Percentiles rank a stretch among this genome's conserved stretches.
These are phyloP conservation scores for Trisateles emortualis DNA, from an alignment of 2,888 invertebrate species.

Conservation along the genomic window DNA sequence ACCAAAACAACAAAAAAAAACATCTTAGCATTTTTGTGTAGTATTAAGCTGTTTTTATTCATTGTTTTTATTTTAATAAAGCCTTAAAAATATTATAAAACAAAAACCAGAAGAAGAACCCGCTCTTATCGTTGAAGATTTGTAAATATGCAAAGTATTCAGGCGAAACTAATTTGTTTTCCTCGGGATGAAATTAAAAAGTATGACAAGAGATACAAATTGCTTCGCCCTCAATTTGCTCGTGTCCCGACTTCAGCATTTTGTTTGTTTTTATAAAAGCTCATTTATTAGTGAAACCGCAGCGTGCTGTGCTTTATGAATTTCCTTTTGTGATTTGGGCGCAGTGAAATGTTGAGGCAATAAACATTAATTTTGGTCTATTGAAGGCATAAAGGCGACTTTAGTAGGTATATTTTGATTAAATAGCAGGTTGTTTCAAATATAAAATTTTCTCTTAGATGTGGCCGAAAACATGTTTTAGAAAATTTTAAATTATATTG, in stretches of 20 bases:
- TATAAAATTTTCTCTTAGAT: too few species aligned
- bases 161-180: conserved; percentile 75
- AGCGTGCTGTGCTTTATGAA: conserved; percentile 62
- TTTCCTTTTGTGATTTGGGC: conserved; percentile 50
- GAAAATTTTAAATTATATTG: too few species aligned
- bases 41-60: conserved; percentile 38
- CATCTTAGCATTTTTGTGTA: conserved; percentile 22
- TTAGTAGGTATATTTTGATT: too few species aligned
- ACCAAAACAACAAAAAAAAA: conserved; percentile 12
- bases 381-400: too few species aligned
- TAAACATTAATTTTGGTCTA: not conserved
- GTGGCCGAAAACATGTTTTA: too few species aligned
- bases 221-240: conserved; percentile 76
- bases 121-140: conserved; percentile 63
- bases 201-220: conserved; percentile 82
- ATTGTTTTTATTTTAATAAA: conserved; percentile 46
- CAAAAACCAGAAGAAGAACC: conserved; percentile 55
- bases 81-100: conserved; percentile 48
- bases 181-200: conserved; percentile 79
- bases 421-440: too few species aligned
- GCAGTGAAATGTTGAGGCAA: conserved; percentile 33
- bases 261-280: conserved; percentile 77
- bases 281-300: conserved; percentile 75
- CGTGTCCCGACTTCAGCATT: conserved; percentile 69
- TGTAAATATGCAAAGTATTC: conserved; percentile 76